Evolutionary conservation across 2,113 vertebrate species (phyloP), one percentile per base, ranked within the genome.

Genomic region (Willisornis vidua): DNA sequence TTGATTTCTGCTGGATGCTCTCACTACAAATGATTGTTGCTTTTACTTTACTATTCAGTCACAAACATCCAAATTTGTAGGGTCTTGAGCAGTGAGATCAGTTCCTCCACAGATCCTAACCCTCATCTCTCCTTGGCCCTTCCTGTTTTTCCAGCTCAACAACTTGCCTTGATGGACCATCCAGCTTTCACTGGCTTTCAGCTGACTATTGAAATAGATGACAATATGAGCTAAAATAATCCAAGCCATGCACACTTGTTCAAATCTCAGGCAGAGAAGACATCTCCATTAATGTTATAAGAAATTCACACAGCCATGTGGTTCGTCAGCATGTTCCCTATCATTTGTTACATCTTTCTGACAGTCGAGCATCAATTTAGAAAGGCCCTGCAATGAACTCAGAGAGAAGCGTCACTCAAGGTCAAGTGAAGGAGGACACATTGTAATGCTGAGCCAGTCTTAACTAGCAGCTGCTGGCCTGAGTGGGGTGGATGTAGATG

Each of bases 301-400:
- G 83, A 93, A 92, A 92, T 92, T 87, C 80, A 75, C 74, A 58
- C 46, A 82, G 81, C 70, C 59, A 14, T 75, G 73, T 85, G 61
- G 65, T 75, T 96, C 58, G 3, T 94, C 89, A 96, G 92, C 77
- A 95, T 16, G 9, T 90, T 88, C 89, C 37, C 55, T 87, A 41
- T 89, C 54, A 90, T 96, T 96, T 93, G 90, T 96, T 93, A 87
- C 65, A 79, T 90, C 90, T 89, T 90, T 92, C 19, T 96, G 95
- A 90, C 90, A 94, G 80, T 82, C 0, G 0, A 79, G 88, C 86
- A 72, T 94, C 96, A 93, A 87, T 96, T 94, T 85, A 79, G 92
- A 87, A 84, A 22, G 86, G 95, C 76, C 76, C 88, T 93, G 77
- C 89, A 58, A 81, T 94, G 93, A 96, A 90, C 90, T 68, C 3